Evolutionary conservation across 2,888 invertebrate species (phyloP), one percentile per base, ranked within the genome.

Genomic region (Chrysopilus asiliformis): DNA sequence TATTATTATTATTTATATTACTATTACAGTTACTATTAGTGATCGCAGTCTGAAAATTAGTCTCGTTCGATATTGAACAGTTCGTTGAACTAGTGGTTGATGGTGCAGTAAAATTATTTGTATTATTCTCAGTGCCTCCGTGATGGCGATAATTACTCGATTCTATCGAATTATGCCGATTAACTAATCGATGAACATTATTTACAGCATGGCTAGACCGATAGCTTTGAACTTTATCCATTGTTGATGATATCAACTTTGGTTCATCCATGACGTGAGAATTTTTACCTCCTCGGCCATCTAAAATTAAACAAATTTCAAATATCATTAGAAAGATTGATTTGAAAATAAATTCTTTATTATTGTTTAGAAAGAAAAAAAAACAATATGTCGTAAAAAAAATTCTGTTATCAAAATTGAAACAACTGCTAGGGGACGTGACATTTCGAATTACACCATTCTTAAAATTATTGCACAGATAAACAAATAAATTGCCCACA

Each of bases 231-330:
- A 29, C 25, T 17, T 41, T 41, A 36, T 43, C 36, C n/a, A n/a
- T n/a, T 22, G 22, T 22, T 7, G 22, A 22, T 17, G 22, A 16
- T 32, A 30, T 37, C 18, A 37, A 24, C 31, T 48, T 53, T 47
- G 53, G 52, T 47, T 52, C 53, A 51, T 61, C 57, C 60, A 59
- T 60, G 45, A 53, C 58, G 50, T 44, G 49, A 32, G 41, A 20
- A 39, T 41, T 45, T 47, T 53, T 52, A 37, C 53, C 56, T 40
- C 55, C 52, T 45, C 57, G 51, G 53, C 57, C 60, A 59, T 61
- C 61, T 61, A 41, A 6, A 52, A 52, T 32, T 10, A 37, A 34
- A 10, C 34, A 45, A 39, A 24, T 22, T n/a, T n/a, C n/a, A n/a
- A n/a, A n/a, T n/a, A n/a, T n/a, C n/a, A n/a, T n/a, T n/a, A n/a